Evolutionary conservation across 2,888 invertebrate genomes (phyloP), one percentile per base, ranked within the genome.

Genomic region (Erynnis tages): DNA sequence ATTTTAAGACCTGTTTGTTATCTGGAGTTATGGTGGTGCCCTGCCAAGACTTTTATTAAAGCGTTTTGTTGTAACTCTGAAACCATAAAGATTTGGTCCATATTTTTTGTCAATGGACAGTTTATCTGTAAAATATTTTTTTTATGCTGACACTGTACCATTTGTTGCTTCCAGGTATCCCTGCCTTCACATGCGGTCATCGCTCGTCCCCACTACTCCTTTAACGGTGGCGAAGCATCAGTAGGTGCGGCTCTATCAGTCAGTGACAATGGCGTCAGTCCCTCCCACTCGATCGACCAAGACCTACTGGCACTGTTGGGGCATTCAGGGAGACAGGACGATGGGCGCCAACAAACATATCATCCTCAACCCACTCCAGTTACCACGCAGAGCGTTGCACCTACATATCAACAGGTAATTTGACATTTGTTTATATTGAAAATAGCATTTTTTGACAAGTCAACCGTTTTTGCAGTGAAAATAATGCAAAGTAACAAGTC

Each of bases 181-280:
- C 65, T 75, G 46, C 87, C 88, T 7, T 89, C 89, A 0, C 89
- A 81, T 53, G 78, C 88, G 4, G 82, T 89, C 29, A 89, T 89
- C 44, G 77, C 86, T 11, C 83, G 89, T 17, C 89, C 89, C 0
- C 73, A 79, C 52, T 84, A 73, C 63, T 70, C 80, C 0, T 73
- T 81, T 1, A 82, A 85, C 29, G 87, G 87, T 1, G 89, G 85
- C 1, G 89, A 89, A 60, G 89, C 88, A 0, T 88, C 88, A 2
- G 89, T 89, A 0, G 89, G 89, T 4, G 89, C 88, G 2, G 89
- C 89, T 1, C 63, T 89, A 7, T 80, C 88, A 1, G 88, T 88
- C 46, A 85, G 85, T 44, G 88, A 88, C 54, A 73, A 73, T 6
- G 79, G 81, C 16, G 69, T 78, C 1, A 71, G 60, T 43, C 59